These are phyloP conservation scores for Sipha flava DNA, from an alignment of 1,140 invertebrate species.

Conservation along the genomic window DNA sequence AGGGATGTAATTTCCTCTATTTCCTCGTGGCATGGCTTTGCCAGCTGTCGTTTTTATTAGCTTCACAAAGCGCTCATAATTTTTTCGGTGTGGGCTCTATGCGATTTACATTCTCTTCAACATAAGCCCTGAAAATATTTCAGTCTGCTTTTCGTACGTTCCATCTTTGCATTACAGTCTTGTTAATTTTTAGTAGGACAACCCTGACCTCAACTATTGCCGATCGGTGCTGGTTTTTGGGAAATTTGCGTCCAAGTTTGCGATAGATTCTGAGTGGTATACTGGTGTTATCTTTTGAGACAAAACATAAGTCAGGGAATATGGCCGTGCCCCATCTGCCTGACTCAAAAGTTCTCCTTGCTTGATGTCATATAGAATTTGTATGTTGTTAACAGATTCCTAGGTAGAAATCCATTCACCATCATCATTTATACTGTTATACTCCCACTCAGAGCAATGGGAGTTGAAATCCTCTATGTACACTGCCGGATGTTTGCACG, in stretches of 20 bases:
- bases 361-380: not conserved
- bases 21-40: not conserved
- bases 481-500: too few relatives aligned
- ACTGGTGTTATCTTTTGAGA: too few relatives aligned
- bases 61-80: not conserved
- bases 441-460: too few relatives aligned
- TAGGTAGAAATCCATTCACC: too few relatives aligned
- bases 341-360: not conserved
- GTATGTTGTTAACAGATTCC: not conserved
- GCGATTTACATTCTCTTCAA: not conserved
- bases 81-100: not conserved
- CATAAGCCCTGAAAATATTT: not conserved
- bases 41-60: not conserved
- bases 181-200: not conserved
- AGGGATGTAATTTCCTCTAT: not conserved
- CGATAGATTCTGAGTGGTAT: too few relatives aligned
- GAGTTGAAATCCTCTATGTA: too few relatives aligned
- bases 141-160: not conserved
- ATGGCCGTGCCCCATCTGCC: not conserved
- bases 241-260: too few relatives aligned
- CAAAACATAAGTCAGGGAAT: too few relatives aligned
- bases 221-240: too few relatives aligned
- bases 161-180: not conserved
- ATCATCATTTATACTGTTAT: too few relatives aligned
- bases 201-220: too few relatives aligned